Evolutionary conservation across 2,113 vertebrate species (phyloP), one percentile per base, ranked within the genome.

Genomic region (Zapornia atra): DNA sequence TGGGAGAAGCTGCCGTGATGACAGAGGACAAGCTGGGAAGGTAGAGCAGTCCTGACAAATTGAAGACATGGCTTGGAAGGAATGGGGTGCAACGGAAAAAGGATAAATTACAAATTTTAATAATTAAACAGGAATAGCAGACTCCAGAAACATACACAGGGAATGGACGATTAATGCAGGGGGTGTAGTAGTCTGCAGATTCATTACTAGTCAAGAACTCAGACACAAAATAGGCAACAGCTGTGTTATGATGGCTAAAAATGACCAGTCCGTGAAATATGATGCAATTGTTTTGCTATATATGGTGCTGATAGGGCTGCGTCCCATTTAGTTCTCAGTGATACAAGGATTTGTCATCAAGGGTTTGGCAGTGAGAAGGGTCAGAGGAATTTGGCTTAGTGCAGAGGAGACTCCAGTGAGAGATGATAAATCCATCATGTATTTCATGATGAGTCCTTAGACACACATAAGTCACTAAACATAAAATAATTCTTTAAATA

Each of bases 1-100:
- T 78, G 86, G 36, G 38, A 88, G 86, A 94, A 88, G 61, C 46
- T 92, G 76, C 72, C 46, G 61, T 81, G 77, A 86, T 86, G 88
- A 94, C 68, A 95, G 88, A 92, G 20, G 46, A 70, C 79, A 94
- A 88, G 83, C 91, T 20, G 48, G 17, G 60, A 95, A 92, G 66
- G 87, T 91, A 66, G 64, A 91, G 68, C 2, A 2, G 86, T 53
- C 72, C 33, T 86, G 83, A 91, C 38, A 94, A 73, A 86, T 18
- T 75, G 88, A 92, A 92, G 51, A 94, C 70, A 86, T 42, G 19
- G 29, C 50, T 84, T 91, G 72, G 88, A 89, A 86, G 69, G 81
- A 92, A 83, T 11, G 63, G 22, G 20, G 20, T 42, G 29, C 38
- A 84, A 91, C 60, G 19, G 50, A 34, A 68, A 87, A 94, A 85